A percentile compares a stretch with the other conserved stretches of the same genome.
Evolutionary conservation across 2,888 invertebrate genomes (phyloP).

Genomic region (Caenorhabditis macrosperma): DNA sequence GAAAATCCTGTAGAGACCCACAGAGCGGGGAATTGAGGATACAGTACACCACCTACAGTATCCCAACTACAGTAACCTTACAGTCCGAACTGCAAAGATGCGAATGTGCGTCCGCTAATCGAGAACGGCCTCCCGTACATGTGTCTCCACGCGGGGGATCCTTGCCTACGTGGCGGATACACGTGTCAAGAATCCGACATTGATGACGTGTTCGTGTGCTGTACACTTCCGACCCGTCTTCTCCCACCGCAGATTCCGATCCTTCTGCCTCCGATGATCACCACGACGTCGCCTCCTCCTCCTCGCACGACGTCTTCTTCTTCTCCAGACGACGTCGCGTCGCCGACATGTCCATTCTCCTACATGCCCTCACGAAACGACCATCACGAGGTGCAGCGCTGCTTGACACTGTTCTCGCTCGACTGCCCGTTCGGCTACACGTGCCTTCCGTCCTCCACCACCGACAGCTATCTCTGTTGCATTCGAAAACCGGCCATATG

Average conservation of each 20-base stretch:
- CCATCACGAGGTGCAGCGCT: slow-evolving; percentile 52
- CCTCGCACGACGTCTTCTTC: background rate
- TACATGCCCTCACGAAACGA: slow-evolving; percentile 56
- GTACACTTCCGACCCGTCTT: slow-evolving; percentile 10
- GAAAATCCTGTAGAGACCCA: too few species aligned
- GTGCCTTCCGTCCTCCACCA: slow-evolving; percentile 67
- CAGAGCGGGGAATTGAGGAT: too few species aligned
- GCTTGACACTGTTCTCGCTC: slow-evolving; percentile 59
- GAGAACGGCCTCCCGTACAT: slow-evolving; percentile 50
- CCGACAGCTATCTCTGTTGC: slow-evolving; percentile 67
- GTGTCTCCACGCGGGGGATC: slow-evolving; percentile 61
- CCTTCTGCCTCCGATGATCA: background rate
- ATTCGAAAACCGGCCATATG: slow-evolving; percentile 48
- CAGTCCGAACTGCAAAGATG: slow-evolving; percentile 56
- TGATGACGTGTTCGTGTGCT: slow-evolving; percentile 55
- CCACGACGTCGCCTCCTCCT: slow-evolving; percentile 3
- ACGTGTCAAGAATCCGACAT: slow-evolving; percentile 62
- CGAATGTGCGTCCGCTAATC: slow-evolving; percentile 45
- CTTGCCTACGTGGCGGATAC: slow-evolving; percentile 62
- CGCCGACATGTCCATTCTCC: slow-evolving; percentile 49
- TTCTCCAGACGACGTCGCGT: background rate
- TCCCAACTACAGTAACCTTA: slow-evolving; percentile 1
- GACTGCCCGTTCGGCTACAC: slow-evolving; percentile 69
- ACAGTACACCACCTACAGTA: too few species aligned
- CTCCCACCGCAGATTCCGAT: slow-evolving; percentile 38